phyloP scores from a whole-genome alignment of 2,797 vertebrate genomes.

The Hippoglossus hippoglossus region DNA sequence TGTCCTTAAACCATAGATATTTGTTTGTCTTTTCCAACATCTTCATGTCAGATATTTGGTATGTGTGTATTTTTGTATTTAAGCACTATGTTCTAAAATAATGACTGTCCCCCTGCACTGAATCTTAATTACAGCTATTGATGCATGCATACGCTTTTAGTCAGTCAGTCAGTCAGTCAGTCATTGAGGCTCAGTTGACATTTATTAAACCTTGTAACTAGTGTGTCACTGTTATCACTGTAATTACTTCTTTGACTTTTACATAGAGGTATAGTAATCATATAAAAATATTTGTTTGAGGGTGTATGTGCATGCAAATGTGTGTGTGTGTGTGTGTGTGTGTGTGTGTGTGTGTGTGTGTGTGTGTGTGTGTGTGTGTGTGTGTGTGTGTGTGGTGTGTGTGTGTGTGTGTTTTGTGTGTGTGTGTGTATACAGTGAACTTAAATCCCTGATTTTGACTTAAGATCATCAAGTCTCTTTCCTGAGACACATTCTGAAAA shows the following conservation, averaged over 20 bases:
- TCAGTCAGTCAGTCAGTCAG: not conserved
- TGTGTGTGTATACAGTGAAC: too few relatives aligned
- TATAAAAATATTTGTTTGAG: not conserved
- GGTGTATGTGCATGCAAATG: not conserved
- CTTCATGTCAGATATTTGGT: too few relatives aligned
- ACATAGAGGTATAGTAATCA: not conserved
- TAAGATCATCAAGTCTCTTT: too few relatives aligned
- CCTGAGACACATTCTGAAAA: too few relatives aligned
- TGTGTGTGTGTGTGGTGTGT: not conserved
- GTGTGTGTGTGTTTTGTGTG: not conserved
- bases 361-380: too few relatives aligned
- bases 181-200: not conserved
- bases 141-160: conserved; percentile 27
- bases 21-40: conserved; percentile 10
- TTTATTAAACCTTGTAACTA: conserved; percentile 22
- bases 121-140: conserved; percentile 17
- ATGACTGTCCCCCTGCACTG: not conserved
- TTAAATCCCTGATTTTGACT: too few relatives aligned
- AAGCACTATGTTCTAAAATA: not conserved
- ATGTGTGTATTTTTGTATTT: too few relatives aligned
- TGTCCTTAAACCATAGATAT: not conserved
- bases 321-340: not conserved
- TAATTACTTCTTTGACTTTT: not conserved
- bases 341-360: too few relatives aligned
- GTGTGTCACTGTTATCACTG: conserved; percentile 18